Evolutionary conservation across 2,797 vertebrate species (phyloP).

Genomic region (Tokudaia muenninki): DNA sequence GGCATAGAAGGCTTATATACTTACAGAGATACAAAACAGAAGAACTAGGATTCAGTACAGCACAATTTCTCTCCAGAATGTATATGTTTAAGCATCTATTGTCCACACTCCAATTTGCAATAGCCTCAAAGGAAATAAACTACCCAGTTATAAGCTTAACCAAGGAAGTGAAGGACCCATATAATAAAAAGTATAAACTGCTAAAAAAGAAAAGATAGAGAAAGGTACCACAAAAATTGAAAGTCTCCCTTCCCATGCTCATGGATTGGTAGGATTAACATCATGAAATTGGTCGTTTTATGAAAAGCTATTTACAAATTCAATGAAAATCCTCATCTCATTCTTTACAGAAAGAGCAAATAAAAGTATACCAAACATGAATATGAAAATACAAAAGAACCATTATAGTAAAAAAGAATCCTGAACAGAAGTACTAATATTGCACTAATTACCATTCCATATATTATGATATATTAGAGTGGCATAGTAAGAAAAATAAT

Average conservation of each 20-base stretch:
- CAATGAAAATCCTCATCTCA: neutral
- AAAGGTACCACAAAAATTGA: neutral
- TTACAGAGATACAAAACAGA: slow-evolving; percentile 11
- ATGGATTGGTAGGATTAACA: neutral
- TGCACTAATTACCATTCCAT: neutral
- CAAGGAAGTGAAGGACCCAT: neutral
- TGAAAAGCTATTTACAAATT: neutral
- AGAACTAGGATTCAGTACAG: slow-evolving; percentile 6
- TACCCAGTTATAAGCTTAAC: neutral
- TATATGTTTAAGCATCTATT: neutral
- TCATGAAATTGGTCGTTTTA: neutral
- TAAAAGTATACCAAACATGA: neutral
- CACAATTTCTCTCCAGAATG: neutral
- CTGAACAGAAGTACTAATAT: neutral
- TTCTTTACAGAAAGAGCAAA: neutral
- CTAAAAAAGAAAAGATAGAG: neutral
- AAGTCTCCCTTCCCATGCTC: neutral
- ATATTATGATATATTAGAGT: neutral
- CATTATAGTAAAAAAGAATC: neutral
- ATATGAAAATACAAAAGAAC: neutral
- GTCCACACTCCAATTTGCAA: neutral
- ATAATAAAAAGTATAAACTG: neutral
- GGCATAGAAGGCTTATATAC: neutral
- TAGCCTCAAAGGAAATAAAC: neutral
- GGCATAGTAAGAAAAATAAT: neutral